Evolutionary conservation across 2,888 invertebrate species (phyloP).

Genomic region (Norana najaformis): DNA sequence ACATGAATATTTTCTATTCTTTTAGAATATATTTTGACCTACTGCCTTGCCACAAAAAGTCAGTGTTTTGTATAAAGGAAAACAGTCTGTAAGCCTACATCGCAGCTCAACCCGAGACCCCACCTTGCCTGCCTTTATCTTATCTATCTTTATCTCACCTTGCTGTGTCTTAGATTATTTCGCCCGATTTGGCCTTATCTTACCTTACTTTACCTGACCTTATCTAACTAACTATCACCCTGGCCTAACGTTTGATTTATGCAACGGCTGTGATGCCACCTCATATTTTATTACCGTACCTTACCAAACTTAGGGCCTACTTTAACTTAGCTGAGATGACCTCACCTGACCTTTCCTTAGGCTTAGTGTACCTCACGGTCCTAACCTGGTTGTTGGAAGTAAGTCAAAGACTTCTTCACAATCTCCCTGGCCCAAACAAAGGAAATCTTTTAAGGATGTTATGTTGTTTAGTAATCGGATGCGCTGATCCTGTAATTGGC

Average conservation of each 20-base stretch:
- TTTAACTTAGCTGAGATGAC: neutral
- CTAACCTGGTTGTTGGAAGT: too few relatives aligned
- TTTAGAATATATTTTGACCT: neutral
- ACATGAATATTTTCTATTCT: neutral
- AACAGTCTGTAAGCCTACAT: neutral
- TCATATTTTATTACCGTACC: neutral
- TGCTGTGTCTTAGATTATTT: neutral
- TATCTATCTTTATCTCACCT: neutral
- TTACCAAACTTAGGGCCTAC: neutral
- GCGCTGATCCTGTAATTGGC: slow-evolving; percentile 8
- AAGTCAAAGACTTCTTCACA: too few relatives aligned
- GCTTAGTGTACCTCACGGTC: too few relatives aligned
- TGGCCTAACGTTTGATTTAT: too few relatives aligned
- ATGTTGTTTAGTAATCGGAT: slow-evolving; percentile 10
- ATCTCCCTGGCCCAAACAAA: too few relatives aligned
- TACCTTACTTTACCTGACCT: too few relatives aligned
- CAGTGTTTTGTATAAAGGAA: neutral
- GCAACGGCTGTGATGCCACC: too few relatives aligned
- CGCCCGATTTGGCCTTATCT: neutral
- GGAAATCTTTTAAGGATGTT: neutral
- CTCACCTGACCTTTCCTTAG: neutral
- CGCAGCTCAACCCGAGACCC: neutral
- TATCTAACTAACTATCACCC: too few relatives aligned
- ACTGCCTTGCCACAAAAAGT: neutral
- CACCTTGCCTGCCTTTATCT: too few relatives aligned